A percentile compares a stretch with the other conserved stretches of the same genome.
phyloP scores from a whole-genome alignment of 92 coral and sea anemone species.

The Parazoanthus atlanticus region DNA sequence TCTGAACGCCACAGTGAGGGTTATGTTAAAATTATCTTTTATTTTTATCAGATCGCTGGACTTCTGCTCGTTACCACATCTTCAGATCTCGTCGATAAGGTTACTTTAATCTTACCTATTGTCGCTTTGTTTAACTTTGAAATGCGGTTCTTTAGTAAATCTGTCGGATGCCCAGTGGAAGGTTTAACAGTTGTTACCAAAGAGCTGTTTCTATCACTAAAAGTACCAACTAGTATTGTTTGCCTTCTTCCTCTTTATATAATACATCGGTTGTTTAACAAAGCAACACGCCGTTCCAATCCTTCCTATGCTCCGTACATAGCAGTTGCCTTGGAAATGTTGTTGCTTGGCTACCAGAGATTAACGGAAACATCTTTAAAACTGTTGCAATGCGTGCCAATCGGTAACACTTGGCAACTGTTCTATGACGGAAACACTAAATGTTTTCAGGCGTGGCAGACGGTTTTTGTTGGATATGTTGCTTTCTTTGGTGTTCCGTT shows the following conservation, averaged over 20 bases:
- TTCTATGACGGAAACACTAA: constrained; percentile 40
- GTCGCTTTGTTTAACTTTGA: constrained; percentile 45
- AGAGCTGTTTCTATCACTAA: constrained; percentile 35
- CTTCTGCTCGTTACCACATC: not conserved
- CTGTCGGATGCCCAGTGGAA: constrained; percentile 49
- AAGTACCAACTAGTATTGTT: constrained; percentile 33
- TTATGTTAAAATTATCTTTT: not conserved
- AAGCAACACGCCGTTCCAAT: not conserved
- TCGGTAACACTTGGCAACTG: constrained; percentile 32
- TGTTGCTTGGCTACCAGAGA: constrained; percentile 49
- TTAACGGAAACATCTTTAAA: constrained; percentile 40
- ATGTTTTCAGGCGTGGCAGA: constrained; percentile 56
- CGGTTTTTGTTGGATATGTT: constrained; percentile 10
- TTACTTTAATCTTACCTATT: constrained; percentile 9
- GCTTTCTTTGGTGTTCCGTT: not conserved
- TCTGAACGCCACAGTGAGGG: not conserved
- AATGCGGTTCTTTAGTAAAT: not conserved
- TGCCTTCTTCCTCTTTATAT: constrained; percentile 9
- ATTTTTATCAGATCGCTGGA: not conserved
- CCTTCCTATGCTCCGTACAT: constrained; percentile 6
- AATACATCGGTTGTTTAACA: constrained; percentile 4
- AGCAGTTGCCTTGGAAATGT: constrained; percentile 35
- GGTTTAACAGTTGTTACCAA: constrained; percentile 54
- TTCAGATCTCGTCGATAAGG: not conserved
- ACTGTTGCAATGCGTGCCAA: constrained; percentile 49